phyloP scores from a whole-genome alignment of 1,140 invertebrate genomes.

The Cyclargus thomasi region DNA sequence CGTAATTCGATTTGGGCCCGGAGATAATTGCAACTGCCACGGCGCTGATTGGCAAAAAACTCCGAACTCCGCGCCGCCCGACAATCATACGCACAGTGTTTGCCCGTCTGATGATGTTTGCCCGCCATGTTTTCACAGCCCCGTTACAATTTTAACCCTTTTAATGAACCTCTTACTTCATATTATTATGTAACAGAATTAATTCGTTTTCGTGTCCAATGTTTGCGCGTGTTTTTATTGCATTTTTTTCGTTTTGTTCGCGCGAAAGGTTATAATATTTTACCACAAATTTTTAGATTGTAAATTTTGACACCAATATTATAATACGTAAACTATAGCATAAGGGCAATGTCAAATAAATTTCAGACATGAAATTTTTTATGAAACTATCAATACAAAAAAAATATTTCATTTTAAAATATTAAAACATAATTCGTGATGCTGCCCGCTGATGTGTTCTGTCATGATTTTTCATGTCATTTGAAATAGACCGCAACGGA shows the following conservation, averaged over 20 bases:
- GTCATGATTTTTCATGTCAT: too few species aligned
- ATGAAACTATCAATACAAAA: too few species aligned
- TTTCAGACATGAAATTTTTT: too few species aligned
- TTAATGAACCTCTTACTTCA: conserved; percentile 23
- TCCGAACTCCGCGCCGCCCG: conserved; percentile 38
- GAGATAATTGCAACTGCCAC: conserved; percentile 75
- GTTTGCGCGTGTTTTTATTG: background rate
- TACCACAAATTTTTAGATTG: background rate
- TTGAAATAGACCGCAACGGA: too few species aligned
- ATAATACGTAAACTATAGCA: too few species aligned
- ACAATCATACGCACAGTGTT: conserved; percentile 66
- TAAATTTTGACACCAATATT: too few species aligned
- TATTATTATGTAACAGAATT: conserved; percentile 13
- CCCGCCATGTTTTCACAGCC: conserved; percentile 43
- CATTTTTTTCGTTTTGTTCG: background rate
- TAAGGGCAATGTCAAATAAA: too few species aligned
- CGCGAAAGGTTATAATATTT: background rate
- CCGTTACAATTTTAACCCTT: conserved; percentile 25
- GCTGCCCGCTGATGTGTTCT: too few species aligned
- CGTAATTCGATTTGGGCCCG: conserved; percentile 73
- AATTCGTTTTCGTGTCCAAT: conserved; percentile 19
- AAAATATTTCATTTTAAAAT: too few species aligned
- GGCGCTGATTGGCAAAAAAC: conserved; percentile 70
- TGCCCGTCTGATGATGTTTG: conserved; percentile 68
- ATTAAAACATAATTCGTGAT: too few species aligned